Evolutionary conservation across 2,797 vertebrate genomes (phyloP), one percentile per base, ranked within the genome.

Genomic region (Liasis olivaceus): DNA sequence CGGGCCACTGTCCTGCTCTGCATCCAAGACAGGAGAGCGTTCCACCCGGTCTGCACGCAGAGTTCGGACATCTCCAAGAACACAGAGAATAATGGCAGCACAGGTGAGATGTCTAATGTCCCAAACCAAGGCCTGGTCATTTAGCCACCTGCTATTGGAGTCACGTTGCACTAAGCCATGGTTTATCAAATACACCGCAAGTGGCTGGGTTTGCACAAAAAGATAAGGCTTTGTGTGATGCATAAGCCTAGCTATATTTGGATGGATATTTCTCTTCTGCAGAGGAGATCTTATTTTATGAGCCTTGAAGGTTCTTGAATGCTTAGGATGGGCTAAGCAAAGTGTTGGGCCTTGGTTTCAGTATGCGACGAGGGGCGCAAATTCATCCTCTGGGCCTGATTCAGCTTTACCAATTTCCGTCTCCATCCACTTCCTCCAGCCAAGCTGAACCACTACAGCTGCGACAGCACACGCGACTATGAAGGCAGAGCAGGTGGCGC

Each of bases 1-100:
- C 97, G 97, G 93, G 98, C 98, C 14, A 94, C 99, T 0, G 14
- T 96, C 86, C 97, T 99, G 86, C 98, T 99, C 94, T 99, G 99
- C 95, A 98, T 99, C 85, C 96, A 96, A 87, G 98, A 98, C 92
- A 98, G 98, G 89, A 96, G 97, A 62, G 96, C 96, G 1, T 95
- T 98, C 89, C 98, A 96, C 93, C 98, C 97, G 20, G 93, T 94
- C 86, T 87, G 96, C 89, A 94, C 95, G 0, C 91, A 94, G 94
- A 96, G 95, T 62, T 96, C 97, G 0, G 98, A 98, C 87, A 92
- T 98, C 88, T 97, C 97, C n/a, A 97, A 96, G 94, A 98, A 97
- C 96, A 96, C 94, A 94, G 98, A 99, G 91, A 98, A 95, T 72
- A 98, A 96, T 1, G 98, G 98, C 54, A 98, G 98, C 89, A 97